These are phyloP conservation scores for Tamias sibiricus DNA, from an alignment of 2,113 vertebrate genomes.

Conservation along the genomic window DNA sequence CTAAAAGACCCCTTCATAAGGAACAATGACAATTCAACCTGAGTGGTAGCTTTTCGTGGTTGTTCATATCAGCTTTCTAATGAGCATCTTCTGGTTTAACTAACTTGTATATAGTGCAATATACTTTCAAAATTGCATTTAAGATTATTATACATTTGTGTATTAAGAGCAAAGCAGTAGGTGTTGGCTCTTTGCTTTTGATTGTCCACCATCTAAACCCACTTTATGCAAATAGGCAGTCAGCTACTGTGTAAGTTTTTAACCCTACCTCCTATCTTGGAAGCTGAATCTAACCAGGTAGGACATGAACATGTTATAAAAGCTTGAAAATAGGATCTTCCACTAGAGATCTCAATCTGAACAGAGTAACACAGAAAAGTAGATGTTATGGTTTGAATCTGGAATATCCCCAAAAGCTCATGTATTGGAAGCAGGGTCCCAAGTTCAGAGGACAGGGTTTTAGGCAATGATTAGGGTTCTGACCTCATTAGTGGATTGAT, in stretches of 20 bases:
- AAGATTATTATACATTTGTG: not conserved
- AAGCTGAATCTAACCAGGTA: not conserved
- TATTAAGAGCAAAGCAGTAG: not conserved
- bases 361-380: not conserved
- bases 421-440: too few species aligned
- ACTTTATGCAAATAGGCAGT: not conserved
- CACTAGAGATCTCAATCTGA: not conserved
- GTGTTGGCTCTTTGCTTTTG: not conserved
- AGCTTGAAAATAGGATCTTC: not conserved
- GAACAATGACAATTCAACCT: not conserved
- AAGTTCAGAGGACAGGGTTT: too few species aligned
- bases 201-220: not conserved
- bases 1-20: not conserved
- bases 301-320: not conserved
- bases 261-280: not conserved
- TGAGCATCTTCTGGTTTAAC: not conserved
- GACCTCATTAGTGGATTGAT: too few species aligned
- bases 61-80: not conserved
- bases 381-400: not conserved
- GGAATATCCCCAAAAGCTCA: too few species aligned
- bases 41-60: not conserved
- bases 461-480: too few species aligned
- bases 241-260: not conserved
- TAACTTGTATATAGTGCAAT: not conserved
- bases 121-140: not conserved